Conservation (phyloP, 1,140 invertebrate genomes). For the Matsumurasca onukii region DNA sequence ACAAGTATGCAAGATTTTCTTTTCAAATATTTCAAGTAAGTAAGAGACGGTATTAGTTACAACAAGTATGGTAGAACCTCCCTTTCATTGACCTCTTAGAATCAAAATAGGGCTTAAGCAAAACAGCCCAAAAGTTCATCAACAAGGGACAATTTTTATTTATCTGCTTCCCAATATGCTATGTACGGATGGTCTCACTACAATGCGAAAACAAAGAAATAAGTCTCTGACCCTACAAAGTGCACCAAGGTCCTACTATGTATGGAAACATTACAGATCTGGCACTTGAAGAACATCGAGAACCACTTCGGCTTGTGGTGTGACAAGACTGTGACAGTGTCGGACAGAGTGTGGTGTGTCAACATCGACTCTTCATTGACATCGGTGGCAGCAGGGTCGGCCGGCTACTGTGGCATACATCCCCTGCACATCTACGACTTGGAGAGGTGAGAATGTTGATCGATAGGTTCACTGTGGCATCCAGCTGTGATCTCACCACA, state of each 20-base stretch:
- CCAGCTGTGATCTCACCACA: neutral
- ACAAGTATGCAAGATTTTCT: too few species aligned
- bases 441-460: constrained; percentile 16
- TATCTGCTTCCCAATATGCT: too few species aligned
- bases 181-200: too few species aligned
- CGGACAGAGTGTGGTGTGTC: constrained; percentile 30
- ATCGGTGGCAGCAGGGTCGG: constrained; percentile 7
- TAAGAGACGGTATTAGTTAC: too few species aligned
- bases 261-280: constrained; percentile 16
- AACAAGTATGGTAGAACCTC: too few species aligned
- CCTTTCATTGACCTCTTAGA: neutral
- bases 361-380: constrained; percentile 7
- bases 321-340: neutral
- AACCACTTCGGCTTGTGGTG: neutral
- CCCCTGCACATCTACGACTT: constrained; percentile 30
- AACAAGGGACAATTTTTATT: too few species aligned
- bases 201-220: neutral
- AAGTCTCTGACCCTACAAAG: too few species aligned
- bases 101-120: neutral
- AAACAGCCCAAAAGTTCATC: neutral
- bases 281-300: neutral
- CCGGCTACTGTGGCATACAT: constrained; percentile 8
- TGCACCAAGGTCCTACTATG: neutral
- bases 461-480: neutral
- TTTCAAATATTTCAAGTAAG: too few species aligned